A percentile compares a stretch with the other conserved stretches of the same genome.
phyloP scores from a whole-genome alignment of 2,797 vertebrate genomes.

The Acomys russatus region DNA sequence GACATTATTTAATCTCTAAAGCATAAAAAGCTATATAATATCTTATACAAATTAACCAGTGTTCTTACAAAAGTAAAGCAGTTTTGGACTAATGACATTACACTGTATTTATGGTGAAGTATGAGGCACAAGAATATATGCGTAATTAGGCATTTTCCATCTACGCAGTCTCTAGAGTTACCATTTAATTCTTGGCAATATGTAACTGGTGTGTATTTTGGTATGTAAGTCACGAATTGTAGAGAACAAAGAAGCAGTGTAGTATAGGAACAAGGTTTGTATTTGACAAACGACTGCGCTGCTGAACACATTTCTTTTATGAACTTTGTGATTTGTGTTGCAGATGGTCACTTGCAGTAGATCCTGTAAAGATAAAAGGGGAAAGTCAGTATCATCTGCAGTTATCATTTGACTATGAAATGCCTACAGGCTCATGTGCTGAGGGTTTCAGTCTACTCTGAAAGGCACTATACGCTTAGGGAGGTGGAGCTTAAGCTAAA shows the following conservation, averaged over 20 bases:
- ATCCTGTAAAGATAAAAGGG: slow-evolving; percentile 85
- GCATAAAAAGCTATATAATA: slow-evolving; percentile 85
- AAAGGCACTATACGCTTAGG: neutral
- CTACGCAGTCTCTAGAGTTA: slow-evolving; percentile 85
- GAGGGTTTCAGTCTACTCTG: neutral
- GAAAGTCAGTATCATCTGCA: slow-evolving; percentile 71
- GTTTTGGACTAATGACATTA: slow-evolving; percentile 82
- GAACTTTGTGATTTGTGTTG: slow-evolving; percentile 86
- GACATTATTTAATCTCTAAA: slow-evolving; percentile 79
- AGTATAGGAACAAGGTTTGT: slow-evolving; percentile 83
- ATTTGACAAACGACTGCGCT: slow-evolving; percentile 86
- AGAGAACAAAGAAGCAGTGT: slow-evolving; percentile 87
- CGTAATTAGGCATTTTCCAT: slow-evolving; percentile 85
- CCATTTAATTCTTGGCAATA: slow-evolving; percentile 89
- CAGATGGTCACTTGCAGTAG: slow-evolving; percentile 85
- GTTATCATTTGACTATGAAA: neutral
- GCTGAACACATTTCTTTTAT: slow-evolving; percentile 88
- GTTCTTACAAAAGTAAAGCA: slow-evolving; percentile 84
- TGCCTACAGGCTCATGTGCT: neutral
- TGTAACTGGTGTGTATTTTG: slow-evolving; percentile 86
- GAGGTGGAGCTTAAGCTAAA: neutral
- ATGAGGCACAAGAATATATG: slow-evolving; percentile 87
- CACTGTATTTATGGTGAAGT: slow-evolving; percentile 84
- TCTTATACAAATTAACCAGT: slow-evolving; percentile 85
- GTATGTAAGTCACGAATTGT: slow-evolving; percentile 86